These are phyloP conservation scores for Zaprionus africanus DNA, from an alignment of 1,140 invertebrate species.

Conservation along the genomic window DNA sequence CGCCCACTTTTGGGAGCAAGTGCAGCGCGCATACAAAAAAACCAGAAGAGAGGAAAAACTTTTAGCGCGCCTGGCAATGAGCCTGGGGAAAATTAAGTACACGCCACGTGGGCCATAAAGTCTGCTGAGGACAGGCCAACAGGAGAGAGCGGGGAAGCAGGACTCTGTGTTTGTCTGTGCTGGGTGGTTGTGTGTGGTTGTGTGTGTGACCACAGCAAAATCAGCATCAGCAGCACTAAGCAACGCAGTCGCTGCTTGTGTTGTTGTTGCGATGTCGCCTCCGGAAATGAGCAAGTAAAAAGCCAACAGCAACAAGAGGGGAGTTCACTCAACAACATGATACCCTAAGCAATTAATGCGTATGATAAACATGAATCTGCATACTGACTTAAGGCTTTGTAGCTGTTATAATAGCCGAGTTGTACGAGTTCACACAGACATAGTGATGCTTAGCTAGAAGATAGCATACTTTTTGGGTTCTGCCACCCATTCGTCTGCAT, in stretches of 20 bases:
- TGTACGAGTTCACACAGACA: too few relatives aligned
- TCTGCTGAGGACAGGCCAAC: slow-evolving; percentile 59
- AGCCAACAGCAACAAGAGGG: slow-evolving; percentile 22
- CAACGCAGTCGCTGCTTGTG: slow-evolving; percentile 15
- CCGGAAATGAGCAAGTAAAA: slow-evolving; percentile 68
- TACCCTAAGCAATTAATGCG: background rate
- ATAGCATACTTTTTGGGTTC: too few relatives aligned
- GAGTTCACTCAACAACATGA: background rate
- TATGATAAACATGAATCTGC: too few relatives aligned
- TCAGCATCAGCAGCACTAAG: slow-evolving; percentile 36
- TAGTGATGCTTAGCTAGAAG: too few relatives aligned
- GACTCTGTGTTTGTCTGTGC: slow-evolving; percentile 17
- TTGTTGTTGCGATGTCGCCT: slow-evolving; percentile 57
- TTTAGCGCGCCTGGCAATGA: slow-evolving; percentile 63
- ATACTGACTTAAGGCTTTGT: too few relatives aligned
- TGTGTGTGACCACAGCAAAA: slow-evolving; percentile 51
- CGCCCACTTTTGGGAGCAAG: slow-evolving; percentile 24
- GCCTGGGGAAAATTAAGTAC: slow-evolving; percentile 76
- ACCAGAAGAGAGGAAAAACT: slow-evolving; percentile 49
- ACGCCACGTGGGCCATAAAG: slow-evolving; percentile 77
- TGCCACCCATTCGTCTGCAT: background rate
- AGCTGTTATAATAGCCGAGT: too few relatives aligned
- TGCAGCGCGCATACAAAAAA: slow-evolving; percentile 27
- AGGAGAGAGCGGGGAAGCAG: background rate
- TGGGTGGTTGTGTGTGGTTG: slow-evolving; percentile 25